Evolutionary conservation across 2,113 vertebrate genomes (phyloP).

Genomic region (Vulpes ferrilata): DNA sequence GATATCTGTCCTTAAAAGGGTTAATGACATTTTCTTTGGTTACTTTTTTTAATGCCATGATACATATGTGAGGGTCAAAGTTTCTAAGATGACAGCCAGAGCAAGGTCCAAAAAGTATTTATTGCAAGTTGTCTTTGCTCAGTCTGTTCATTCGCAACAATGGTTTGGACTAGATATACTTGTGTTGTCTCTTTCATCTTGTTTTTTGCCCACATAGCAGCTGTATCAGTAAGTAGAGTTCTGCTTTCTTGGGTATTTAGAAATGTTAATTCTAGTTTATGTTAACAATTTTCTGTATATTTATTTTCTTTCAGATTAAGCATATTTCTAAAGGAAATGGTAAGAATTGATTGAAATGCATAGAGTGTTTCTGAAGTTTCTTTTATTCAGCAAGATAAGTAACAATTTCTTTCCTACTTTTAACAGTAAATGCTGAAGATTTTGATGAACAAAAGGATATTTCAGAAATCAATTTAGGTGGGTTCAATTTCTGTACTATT

Average conservation of each 20-base stretch:
- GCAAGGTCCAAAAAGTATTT: constrained; percentile 65
- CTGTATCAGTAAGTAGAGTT: constrained; percentile 73
- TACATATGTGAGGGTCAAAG: constrained; percentile 59
- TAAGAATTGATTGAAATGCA: constrained; percentile 75
- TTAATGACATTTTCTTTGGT: neutral
- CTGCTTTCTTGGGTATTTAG: neutral
- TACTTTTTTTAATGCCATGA: neutral
- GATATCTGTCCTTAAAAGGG: neutral
- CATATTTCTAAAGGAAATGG: constrained; percentile 62
- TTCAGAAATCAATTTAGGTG: constrained; percentile 88
- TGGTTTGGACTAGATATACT: constrained; percentile 29
- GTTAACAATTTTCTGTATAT: constrained; percentile 49
- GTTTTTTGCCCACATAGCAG: constrained; percentile 44
- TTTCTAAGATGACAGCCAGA: constrained; percentile 37
- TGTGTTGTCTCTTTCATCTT: constrained; percentile 37
- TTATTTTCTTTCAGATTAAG: constrained; percentile 82
- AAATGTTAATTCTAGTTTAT: neutral
- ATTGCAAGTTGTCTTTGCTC: constrained; percentile 29
- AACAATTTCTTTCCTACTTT: constrained; percentile 17
- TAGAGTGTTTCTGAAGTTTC: constrained; percentile 1
- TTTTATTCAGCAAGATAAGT: neutral
- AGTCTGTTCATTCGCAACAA: constrained; percentile 60
- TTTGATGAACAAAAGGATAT: constrained; percentile 84
- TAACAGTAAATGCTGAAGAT: constrained; percentile 64
- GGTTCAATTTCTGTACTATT: constrained; percentile 62